Evolutionary conservation across 2,888 invertebrate species (phyloP).

Genomic region (Prenolepis imparis): DNA sequence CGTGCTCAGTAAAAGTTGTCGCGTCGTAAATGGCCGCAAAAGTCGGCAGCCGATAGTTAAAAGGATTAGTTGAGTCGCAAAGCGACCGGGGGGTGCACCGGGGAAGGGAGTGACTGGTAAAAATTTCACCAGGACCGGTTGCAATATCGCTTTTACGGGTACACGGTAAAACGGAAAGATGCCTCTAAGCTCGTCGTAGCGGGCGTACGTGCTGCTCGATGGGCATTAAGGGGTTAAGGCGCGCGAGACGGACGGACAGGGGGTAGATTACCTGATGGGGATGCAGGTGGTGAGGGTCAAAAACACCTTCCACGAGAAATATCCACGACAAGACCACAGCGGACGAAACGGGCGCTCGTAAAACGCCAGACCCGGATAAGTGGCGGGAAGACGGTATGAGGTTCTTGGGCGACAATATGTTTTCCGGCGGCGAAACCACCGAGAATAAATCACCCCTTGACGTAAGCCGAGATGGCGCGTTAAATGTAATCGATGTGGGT

Average conservation of each 20-base stretch:
- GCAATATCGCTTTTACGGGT: conserved; percentile 83
- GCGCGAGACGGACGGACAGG: conserved; percentile 58
- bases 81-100: conserved; percentile 27
- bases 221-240: conserved; percentile 73
- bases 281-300: conserved; percentile 60
- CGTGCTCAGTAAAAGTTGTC: conserved; percentile 63
- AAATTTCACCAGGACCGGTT: conserved; percentile 76
- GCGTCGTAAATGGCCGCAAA: conserved; percentile 69
- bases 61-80: conserved; percentile 70
- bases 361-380: conserved; percentile 50
- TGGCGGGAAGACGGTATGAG: conserved; percentile 37
- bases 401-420: conserved; percentile 56
- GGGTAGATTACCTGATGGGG: conserved; percentile 49
- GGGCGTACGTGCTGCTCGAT: conserved; percentile 78
- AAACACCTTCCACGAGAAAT: conserved; percentile 57
- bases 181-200: conserved; percentile 77
- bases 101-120: conserved; percentile 63
- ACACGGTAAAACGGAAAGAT: conserved; percentile 81
- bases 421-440: conserved; percentile 31
- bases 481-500: conserved; percentile 28
- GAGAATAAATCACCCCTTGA: conserved; percentile 34
- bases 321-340: conserved; percentile 53
- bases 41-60: conserved; percentile 69
- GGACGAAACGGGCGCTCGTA: conserved; percentile 57
- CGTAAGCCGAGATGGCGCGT: conserved; percentile 26